Base-by-base conservation (phyloP, 2,888 invertebrate species). In the Sinodicranocentrus sp. region DNA sequence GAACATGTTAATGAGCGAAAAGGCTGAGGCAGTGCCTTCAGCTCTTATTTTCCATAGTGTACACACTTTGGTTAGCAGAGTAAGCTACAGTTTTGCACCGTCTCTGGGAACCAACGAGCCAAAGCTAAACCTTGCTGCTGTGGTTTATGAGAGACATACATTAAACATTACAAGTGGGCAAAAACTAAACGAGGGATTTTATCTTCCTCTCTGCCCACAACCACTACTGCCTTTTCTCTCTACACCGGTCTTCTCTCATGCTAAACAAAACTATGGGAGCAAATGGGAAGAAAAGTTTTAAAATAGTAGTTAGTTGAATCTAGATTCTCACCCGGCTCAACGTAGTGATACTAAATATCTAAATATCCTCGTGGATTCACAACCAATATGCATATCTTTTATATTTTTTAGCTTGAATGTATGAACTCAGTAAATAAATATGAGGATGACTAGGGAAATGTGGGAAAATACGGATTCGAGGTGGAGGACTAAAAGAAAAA, bases 151-250 rank as follows among this genome's bases (percentile, higher is more conserved):
- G 61, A 68, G 59, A 68, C 68, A 82, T 67, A 61, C 73, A 73
- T 73, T 73, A 82, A 73, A 82, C 82, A 80, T 65, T 80, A 57
- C 57, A 44, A 73, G 80, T 57, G 80, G 73, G 59, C 68, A 61
- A 23, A 23, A 54, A 65, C 26, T 59, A 54, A 79, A 63, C 39
- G 65, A 63, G 25, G 44, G 48, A 82, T 75, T 82, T 72, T 57
- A 73, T 72, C 54, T 67, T 26, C 23, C 19, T 48, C 61, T 33
- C 70, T 43, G 17, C n/a, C 26, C 17, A 43, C 65, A 10, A 17
- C 43, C 21, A 43, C 61, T 28, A 5, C 17, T 23, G 15, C 57
- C 21, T 57, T 33, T 61, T n/a, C 10, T 43, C 43, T 17, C 33
- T 15, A 48, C 10, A n/a, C n/a, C 5, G 48, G n/a, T n/a, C n/a